Conservation (phyloP, 2,113 vertebrate genomes). For the Paraplagusia blochii region DNA sequence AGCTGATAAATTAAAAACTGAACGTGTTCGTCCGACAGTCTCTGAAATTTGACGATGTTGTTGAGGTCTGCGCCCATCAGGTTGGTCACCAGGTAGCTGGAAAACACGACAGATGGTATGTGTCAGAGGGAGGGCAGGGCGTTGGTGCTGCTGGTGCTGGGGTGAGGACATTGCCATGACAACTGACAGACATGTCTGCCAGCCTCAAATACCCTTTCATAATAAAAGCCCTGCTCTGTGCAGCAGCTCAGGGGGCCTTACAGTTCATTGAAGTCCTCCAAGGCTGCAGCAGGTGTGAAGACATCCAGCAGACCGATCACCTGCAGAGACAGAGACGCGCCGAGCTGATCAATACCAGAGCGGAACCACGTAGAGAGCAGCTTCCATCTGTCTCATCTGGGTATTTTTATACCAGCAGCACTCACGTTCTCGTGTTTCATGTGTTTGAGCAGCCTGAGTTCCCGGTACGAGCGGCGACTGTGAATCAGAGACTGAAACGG, state of each 20-base stretch:
- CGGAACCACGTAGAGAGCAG: not conserved
- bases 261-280: constrained; percentile 95
- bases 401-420: constrained; percentile 20
- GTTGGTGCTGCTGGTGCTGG: constrained; percentile 13
- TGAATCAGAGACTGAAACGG: constrained; percentile 96
- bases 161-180: constrained; percentile 37
- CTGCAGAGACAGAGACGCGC: constrained; percentile 48
- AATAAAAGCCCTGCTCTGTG: not conserved
- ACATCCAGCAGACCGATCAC: constrained; percentile 91
- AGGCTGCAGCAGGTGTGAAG: constrained; percentile 88
- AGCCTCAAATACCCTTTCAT: constrained; percentile 6
- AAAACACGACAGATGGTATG: constrained; percentile 1
- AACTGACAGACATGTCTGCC: constrained; percentile 37
- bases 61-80: constrained; percentile 98
- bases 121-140: not conserved
- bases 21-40: constrained; percentile 93
- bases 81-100: constrained; percentile 94
- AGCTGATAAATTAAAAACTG: constrained; percentile 98
- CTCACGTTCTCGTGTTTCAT: constrained; percentile 88
- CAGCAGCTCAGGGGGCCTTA: constrained; percentile 63
- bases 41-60: constrained; percentile 97
- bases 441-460: constrained; percentile 92
- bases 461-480: constrained; percentile 91
- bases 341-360: constrained; percentile 34
- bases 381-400: constrained; percentile 11